Evolutionary conservation across 2,888 invertebrate species (phyloP).

Genomic region (Drosophila bunnanda): DNA sequence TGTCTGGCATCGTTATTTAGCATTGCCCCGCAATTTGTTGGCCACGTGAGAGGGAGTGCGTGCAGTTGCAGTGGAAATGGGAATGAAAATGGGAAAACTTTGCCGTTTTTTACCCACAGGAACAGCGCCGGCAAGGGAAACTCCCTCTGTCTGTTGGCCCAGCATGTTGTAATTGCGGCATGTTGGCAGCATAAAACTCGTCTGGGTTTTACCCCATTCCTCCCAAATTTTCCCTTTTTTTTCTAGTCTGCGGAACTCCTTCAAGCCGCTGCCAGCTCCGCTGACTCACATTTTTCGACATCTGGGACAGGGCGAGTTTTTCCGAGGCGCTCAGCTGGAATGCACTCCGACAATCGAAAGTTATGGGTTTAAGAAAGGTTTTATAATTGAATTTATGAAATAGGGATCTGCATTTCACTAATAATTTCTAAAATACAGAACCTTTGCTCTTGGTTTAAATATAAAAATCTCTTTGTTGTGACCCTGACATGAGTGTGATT

Average conservation of each 20-base stretch:
- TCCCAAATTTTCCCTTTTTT: not conserved
- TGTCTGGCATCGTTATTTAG: constrained; percentile 44
- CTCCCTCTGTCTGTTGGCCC: constrained; percentile 22
- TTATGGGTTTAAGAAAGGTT: not conserved
- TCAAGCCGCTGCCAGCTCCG: constrained; percentile 22
- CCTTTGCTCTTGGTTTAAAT: not conserved
- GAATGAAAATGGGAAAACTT: constrained; percentile 38
- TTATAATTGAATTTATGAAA: not conserved
- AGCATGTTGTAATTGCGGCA: constrained; percentile 41
- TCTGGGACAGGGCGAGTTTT: constrained; percentile 41
- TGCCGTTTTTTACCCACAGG: constrained; percentile 29
- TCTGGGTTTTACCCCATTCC: constrained; percentile 11
- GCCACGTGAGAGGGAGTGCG: constrained; percentile 24
- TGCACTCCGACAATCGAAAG: constrained; percentile 5
- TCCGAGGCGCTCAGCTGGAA: constrained; percentile 14
- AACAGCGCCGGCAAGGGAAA: constrained; percentile 15
- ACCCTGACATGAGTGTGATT: not conserved
- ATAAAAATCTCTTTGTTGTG: not conserved
- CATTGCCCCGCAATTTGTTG: constrained; percentile 26
- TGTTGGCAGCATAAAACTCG: constrained; percentile 27
- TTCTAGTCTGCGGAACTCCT: constrained; percentile 24
- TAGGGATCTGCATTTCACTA: too few species aligned
- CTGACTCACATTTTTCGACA: constrained; percentile 45
- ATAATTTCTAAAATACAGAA: too few species aligned
- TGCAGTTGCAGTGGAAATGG: constrained; percentile 17